Percentiles rank a stretch among this genome's conserved stretches.
Evolutionary conservation across 2,888 invertebrate species (phyloP).

Genomic region (Bombyx huttoni): DNA sequence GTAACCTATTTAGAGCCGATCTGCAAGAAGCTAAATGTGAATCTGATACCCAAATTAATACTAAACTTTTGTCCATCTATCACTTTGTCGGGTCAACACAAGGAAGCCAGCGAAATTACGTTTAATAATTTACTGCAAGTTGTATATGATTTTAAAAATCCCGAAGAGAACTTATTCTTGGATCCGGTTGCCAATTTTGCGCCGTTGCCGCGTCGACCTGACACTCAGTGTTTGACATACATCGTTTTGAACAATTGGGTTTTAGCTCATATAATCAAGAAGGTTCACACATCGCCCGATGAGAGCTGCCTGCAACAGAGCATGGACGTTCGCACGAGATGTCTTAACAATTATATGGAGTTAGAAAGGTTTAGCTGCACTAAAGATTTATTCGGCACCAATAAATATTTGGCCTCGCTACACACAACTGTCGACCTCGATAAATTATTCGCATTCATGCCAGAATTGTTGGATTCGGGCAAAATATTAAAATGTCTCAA

Average conservation of each 20-base stretch:
- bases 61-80: conserved; percentile 81
- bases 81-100: conserved; percentile 46
- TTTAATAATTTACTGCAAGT: conserved; percentile 50
- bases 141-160: conserved; percentile 55
- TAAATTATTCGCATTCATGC: conserved; percentile 64
- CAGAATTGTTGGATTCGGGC: conserved; percentile 48
- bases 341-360: conserved; percentile 73
- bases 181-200: conserved; percentile 57
- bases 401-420: conserved; percentile 73
- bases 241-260: conserved; percentile 78
- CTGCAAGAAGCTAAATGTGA: conserved; percentile 79
- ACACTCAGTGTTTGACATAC: conserved; percentile 72
- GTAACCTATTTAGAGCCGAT: conserved; percentile 78
- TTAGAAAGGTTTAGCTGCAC: conserved; percentile 66
- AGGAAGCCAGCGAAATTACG: conserved; percentile 46
- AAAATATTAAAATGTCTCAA: conserved; percentile 63
- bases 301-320: conserved; percentile 58
- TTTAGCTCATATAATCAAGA: conserved; percentile 76
- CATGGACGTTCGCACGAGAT: conserved; percentile 71
- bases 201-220: conserved; percentile 54
- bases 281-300: conserved; percentile 71
- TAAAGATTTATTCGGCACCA: conserved; percentile 68
- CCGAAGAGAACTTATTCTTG: conserved; percentile 60
- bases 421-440: conserved; percentile 68
- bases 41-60: conserved; percentile 81